Base-by-base conservation (phyloP, 2,888 invertebrate genomes). In the Arrhopalites spinosus region DNA sequence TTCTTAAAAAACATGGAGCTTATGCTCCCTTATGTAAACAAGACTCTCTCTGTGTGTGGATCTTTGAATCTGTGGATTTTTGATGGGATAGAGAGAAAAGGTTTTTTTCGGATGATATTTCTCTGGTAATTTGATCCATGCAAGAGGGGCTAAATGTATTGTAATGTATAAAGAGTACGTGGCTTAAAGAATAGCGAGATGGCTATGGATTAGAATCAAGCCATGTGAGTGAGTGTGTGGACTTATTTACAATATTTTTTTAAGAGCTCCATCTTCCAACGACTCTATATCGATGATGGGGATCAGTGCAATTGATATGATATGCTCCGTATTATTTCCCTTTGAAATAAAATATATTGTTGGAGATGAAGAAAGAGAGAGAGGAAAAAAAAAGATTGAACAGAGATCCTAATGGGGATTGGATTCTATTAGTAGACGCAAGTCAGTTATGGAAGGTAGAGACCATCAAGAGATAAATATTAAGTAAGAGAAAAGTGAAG, bases 301-400 rank as follows among this genome's bases (percentile, higher is more conserved):
- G 67, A 77, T 77, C 77, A 72, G 72, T 75, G 72, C 69, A 77
- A 74, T 77, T 75, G 75, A 77, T 75, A 75, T 73, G 75, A 69
- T 75, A 29, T 56, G 56, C n/a, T 20, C 11, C 45, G 36, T 67
- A 50, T 20, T 27, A 43, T 29, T 69, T n/a, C 20, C 56, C 56
- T 56, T 15, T 56, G 3, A n/a, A n/a, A n/a, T n/a, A n/a, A n/a
- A n/a, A n/a, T n/a, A n/a, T n/a, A n/a, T n/a, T n/a, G n/a, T n/a
- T n/a, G n/a, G n/a, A n/a, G n/a, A n/a, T n/a, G n/a, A n/a, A n/a
- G n/a, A n/a, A n/a, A 67, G 45, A 45, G 67, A 3, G 13, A 36
- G 66, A 66, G 29, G 3, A 15, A 47, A n/a, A n/a, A n/a, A 68
- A 47, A 36, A 64, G 36, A 29, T 30, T 27, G n/a, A 30, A 47